Evolutionary conservation across 1,140 invertebrate species (phyloP), one percentile per base, ranked within the genome.

Genomic region (Meloidogyne chitwoodi): DNA sequence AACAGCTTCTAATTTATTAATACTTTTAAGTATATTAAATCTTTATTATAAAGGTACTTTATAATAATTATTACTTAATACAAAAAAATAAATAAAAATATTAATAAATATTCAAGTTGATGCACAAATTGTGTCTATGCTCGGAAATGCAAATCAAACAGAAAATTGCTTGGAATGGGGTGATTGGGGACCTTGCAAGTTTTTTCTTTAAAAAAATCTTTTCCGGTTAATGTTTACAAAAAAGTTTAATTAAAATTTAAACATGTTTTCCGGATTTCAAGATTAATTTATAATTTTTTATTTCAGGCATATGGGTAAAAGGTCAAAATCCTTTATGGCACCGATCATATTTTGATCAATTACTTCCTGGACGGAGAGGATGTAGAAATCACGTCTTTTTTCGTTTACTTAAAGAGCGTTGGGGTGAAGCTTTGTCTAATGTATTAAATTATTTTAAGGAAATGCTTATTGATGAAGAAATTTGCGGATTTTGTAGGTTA

Each of bases 371-470:
- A 11, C 22, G 76, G 14, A 86, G 69, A 19, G 84, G 84, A n/a
- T 86, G 84, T 74, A 69, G 84, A 22, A 70, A 84, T 26, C 84
- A 86, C 62, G 83, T 87, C 14, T 86, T 86, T 67, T 86, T 87
- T 79, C 81, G 83, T 48, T 75, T 86, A 22, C 71, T 86, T 26
- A 70, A 77, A 27, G 84, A 87, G 44, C 73, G 85, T 4, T 86
- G 84, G 84, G 85, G 85, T 63, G 78, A 84, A 84, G 83, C 84
- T n/a, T 87, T 85, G 74, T 75, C 74, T 67, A 85, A 85, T 67
- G 87, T 85, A 76, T 85, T 86, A 65, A 77, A 80, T 38, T 85
- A 85, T 73, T 66, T 85, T 22, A 74, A 84, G 31, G 81, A 82
- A 31, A 66, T 85, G 16, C 87, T 86, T 19, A 34, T 83, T 10